Evolutionary conservation across 2,797 vertebrate species (phyloP).

Genomic region (Chaetophractus vellerosus): DNA sequence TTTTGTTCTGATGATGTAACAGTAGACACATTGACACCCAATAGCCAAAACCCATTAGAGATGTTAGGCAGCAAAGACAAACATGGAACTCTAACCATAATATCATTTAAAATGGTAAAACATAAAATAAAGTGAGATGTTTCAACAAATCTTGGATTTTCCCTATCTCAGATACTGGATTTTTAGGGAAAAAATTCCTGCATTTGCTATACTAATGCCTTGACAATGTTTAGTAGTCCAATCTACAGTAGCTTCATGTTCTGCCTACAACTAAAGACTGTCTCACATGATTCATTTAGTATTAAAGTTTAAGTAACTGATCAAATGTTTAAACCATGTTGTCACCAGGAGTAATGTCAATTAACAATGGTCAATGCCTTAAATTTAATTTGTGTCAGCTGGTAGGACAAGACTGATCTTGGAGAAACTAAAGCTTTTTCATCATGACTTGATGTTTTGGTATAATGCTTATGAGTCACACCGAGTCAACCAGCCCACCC

Average conservation of each 20-base stretch:
- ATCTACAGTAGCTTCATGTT: background rate
- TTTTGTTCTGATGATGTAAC: background rate
- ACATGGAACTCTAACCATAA: background rate
- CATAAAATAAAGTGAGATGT: background rate
- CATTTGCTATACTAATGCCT: background rate
- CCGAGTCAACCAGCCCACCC: background rate
- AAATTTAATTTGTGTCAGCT: slow-evolving; percentile 35
- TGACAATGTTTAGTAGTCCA: background rate
- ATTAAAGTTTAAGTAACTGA: slow-evolving; percentile 1
- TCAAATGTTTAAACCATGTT: background rate
- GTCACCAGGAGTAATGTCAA: background rate
- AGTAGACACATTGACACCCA: background rate
- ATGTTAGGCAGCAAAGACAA: background rate
- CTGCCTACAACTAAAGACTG: background rate
- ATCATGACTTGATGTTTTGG: background rate
- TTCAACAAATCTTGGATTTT: background rate
- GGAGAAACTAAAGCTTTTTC: background rate
- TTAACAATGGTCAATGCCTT: background rate
- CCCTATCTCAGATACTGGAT: background rate
- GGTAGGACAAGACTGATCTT: background rate
- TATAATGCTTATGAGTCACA: background rate
- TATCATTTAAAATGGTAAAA: background rate
- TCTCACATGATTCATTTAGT: background rate
- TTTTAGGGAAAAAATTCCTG: background rate
- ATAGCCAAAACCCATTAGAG: background rate